Evolutionary conservation across 2,113 vertebrate species (phyloP).

Genomic region (Neodon shergylaensis): DNA sequence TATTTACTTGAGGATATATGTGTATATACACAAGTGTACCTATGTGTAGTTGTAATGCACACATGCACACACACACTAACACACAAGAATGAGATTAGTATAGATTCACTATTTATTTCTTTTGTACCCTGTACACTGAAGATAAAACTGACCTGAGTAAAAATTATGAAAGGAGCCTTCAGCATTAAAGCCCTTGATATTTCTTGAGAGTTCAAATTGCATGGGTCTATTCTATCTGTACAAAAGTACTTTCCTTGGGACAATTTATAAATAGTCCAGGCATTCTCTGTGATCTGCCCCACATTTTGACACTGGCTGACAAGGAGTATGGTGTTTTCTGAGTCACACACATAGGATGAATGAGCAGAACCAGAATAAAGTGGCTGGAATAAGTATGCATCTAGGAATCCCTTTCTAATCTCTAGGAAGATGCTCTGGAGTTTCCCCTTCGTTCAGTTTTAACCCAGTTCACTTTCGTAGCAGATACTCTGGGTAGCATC

Average conservation of each 20-base stretch:
- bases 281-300: background rate
- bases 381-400: background rate
- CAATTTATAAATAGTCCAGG: background rate
- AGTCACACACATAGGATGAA: background rate
- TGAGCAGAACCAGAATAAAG: background rate
- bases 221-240: background rate
- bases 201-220: background rate
- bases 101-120: background rate
- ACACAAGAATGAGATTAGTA: background rate
- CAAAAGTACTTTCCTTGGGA: background rate
- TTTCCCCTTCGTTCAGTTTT: background rate
- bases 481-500: background rate
- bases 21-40: conserved; percentile 1
- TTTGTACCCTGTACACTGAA: background rate
- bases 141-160: background rate
- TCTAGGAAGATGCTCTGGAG: background rate
- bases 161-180: background rate
- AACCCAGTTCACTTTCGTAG: background rate
- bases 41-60: background rate
- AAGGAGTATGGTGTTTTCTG: background rate
- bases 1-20: background rate
- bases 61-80: background rate
- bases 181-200: background rate
- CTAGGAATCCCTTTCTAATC: background rate
- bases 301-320: background rate